Percentiles rank a stretch among this genome's conserved stretches.
Evolutionary conservation across 2,113 vertebrate genomes (phyloP).

Genomic region (Onychorhynchus coronatus): DNA sequence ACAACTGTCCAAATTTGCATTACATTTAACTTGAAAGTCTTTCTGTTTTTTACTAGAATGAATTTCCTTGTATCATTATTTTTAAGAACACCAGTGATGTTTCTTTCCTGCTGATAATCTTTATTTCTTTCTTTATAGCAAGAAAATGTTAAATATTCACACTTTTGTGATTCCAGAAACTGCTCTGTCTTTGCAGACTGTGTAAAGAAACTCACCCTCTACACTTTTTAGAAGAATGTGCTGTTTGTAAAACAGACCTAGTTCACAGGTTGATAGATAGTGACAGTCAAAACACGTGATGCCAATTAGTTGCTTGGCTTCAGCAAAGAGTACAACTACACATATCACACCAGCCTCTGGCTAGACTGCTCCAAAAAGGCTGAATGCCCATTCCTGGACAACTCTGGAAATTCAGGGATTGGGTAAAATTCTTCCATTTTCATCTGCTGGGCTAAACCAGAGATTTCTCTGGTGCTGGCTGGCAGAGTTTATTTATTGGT

Average conservation of each 20-base stretch:
- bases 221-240: background rate
- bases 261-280: background rate
- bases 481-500: background rate
- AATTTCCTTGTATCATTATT: background rate
- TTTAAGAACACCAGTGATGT: background rate
- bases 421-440: background rate
- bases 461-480: background rate
- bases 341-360: background rate
- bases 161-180: background rate
- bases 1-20: background rate
- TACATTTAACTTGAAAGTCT: background rate
- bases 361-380: background rate
- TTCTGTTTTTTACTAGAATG: background rate
- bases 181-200: background rate
- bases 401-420: background rate
- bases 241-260: background rate
- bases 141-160: background rate
- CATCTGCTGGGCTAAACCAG: background rate
- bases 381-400: fast-evolving
- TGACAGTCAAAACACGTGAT: background rate
- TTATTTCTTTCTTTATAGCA: background rate
- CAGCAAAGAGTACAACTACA: fast-evolving
- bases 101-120: background rate
- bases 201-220: background rate
- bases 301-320: background rate